Percentiles rank a stretch among this genome's conserved stretches.
Evolutionary conservation across 2,888 invertebrate genomes (phyloP).

Genomic region (Altica lythri): DNA sequence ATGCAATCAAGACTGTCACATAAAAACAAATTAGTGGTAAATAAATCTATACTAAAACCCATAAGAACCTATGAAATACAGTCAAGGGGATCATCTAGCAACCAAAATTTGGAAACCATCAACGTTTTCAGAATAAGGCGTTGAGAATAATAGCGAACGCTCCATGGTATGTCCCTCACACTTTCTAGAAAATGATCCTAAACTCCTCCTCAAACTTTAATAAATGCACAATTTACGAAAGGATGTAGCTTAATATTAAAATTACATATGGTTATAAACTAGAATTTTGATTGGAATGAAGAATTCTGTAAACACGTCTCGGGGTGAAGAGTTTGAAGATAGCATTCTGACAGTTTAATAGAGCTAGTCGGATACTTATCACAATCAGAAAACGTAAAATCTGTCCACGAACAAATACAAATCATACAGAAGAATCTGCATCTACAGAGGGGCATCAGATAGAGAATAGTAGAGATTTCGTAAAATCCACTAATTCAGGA

Average conservation of each 20-base stretch:
- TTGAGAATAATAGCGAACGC: no score
- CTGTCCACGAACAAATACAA: slow-evolving; percentile 22
- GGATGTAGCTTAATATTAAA: slow-evolving; percentile 62
- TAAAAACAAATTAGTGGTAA: no score
- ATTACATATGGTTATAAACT: slow-evolving; percentile 64
- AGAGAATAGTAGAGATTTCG: slow-evolving; percentile 37
- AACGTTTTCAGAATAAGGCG: no score
- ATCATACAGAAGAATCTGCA: slow-evolving; percentile 26
- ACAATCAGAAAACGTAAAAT: slow-evolving; percentile 37
- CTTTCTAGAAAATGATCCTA: slow-evolving; percentile 57
- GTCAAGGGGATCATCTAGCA: no score
- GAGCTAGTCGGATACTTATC: slow-evolving; percentile 49
- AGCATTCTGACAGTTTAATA: slow-evolving; percentile 52
- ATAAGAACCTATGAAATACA: no score
- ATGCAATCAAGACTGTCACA: no score
- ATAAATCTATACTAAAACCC: no score
- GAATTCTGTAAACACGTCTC: slow-evolving; percentile 1
- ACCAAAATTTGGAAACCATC: no score
- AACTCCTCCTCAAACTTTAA: slow-evolving; percentile 62
- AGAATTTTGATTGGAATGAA: slow-evolving; percentile 54
- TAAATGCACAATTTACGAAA: slow-evolving; percentile 59
- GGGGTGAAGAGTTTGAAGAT: slow-evolving; percentile 43
- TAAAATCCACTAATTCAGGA: no score
- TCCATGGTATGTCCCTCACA: no score
- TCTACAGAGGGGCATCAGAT: slow-evolving; percentile 30